phyloP scores from a whole-genome alignment of 2,113 vertebrate genomes.

The Ceratotherium simum region DNA sequence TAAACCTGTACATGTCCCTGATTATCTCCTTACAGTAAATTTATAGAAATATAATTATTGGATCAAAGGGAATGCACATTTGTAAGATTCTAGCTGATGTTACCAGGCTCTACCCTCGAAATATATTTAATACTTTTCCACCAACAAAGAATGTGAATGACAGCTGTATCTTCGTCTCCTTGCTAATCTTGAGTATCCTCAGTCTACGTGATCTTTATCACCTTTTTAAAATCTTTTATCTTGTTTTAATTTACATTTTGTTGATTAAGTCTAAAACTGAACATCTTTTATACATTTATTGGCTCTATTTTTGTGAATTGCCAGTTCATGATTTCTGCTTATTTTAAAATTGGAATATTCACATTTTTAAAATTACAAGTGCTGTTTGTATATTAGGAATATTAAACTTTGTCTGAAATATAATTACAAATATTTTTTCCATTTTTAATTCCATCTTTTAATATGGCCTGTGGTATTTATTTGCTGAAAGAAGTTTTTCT shows the following conservation, averaged over 20 bases:
- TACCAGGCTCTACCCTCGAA: neutral
- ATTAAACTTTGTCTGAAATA: conserved; percentile 34
- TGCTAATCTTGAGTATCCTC: neutral
- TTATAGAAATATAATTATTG: neutral
- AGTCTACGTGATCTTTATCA: neutral
- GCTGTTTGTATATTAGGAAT: conserved; percentile 14
- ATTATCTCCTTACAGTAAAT: conserved; percentile 23
- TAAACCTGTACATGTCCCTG: neutral
- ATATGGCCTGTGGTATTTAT: neutral
- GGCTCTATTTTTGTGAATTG: conserved; percentile 28
- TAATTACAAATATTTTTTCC: neutral
- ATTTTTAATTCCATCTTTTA: conserved; percentile 28
- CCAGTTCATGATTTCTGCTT: neutral
- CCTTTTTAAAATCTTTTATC: neutral
- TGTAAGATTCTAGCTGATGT: neutral
- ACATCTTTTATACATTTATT: neutral
- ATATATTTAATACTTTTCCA: conserved; percentile 1
- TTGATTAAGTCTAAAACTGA: conserved; percentile 25
- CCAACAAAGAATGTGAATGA: neutral
- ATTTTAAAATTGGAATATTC: conserved; percentile 9
- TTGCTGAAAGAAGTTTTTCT: neutral
- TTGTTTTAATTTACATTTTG: conserved; percentile 27
- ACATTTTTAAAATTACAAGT: neutral
- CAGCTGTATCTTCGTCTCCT: neutral
- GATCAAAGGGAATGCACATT: neutral